Conservation (phyloP, 2,888 invertebrate genomes). For the Sclerodermus sp. region DNA sequence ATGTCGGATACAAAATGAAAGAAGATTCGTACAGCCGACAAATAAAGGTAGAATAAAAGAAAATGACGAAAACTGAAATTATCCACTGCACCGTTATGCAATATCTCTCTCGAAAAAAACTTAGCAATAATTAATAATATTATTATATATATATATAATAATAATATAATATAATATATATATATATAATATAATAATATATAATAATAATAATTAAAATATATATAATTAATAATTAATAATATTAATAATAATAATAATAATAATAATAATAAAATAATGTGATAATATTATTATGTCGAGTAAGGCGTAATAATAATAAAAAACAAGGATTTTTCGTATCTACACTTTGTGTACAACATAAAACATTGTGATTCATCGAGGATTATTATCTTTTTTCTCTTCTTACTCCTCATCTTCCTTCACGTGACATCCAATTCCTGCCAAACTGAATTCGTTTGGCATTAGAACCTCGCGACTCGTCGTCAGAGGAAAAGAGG, state of each 20-base stretch:
- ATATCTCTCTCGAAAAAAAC: slow-evolving; percentile 41
- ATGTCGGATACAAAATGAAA: slow-evolving; percentile 10
- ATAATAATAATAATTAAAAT: too few relatives aligned
- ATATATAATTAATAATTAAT: slow-evolving; percentile 20
- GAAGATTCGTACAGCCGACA: slow-evolving; percentile 16
- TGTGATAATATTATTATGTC: slow-evolving; percentile 21
- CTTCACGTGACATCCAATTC: slow-evolving; percentile 17
- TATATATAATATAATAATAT: slow-evolving; percentile 23
- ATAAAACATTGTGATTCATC: slow-evolving; percentile 6
- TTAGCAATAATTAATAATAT: slow-evolving; percentile 37
- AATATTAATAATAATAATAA: slow-evolving; percentile 28
- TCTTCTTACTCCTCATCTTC: slow-evolving; percentile 10
- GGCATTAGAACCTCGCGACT: slow-evolving; percentile 5
- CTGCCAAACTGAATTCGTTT: slow-evolving; percentile 6
- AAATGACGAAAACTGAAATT: slow-evolving; percentile 21
- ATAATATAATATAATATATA: slow-evolving; percentile 26
- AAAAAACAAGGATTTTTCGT: slow-evolving; percentile 41
- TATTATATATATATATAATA: slow-evolving; percentile 23
- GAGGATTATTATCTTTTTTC: slow-evolving; percentile 7
- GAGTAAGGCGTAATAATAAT: slow-evolving; percentile 29
- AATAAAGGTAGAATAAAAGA: slow-evolving; percentile 11
- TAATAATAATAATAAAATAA: slow-evolving; percentile 33
- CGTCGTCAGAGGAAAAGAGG: not conserved
- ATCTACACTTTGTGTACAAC: slow-evolving; percentile 43
- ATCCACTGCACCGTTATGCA: slow-evolving; percentile 42